Conservation (phyloP, 1,140 invertebrate species). For the Drosophila sturtevanti region DNA sequence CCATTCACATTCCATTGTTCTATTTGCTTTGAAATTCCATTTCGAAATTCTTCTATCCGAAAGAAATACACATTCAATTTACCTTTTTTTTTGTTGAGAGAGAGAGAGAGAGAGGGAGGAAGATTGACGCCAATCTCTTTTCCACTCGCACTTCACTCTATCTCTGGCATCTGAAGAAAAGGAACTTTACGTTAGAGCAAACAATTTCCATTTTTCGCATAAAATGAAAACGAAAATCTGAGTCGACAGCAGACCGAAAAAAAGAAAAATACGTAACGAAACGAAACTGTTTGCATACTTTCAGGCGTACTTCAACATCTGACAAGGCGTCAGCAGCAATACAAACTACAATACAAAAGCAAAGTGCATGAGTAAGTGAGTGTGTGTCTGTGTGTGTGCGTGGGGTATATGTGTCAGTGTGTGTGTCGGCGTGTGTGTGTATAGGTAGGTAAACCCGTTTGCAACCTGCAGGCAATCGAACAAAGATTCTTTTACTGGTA, state of each 20-base stretch:
- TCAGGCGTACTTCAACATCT: conserved; percentile 49
- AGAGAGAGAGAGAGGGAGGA: too few species aligned
- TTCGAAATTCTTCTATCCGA: neutral
- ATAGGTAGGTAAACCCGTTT: neutral
- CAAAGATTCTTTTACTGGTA: conserved; percentile 44
- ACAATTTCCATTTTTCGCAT: conserved; percentile 42
- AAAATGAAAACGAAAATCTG: conserved; percentile 51
- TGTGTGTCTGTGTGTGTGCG: neutral
- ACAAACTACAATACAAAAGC: conserved; percentile 31
- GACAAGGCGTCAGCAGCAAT: conserved; percentile 58
- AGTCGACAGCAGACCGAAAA: conserved; percentile 47
- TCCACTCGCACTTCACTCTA: too few species aligned
- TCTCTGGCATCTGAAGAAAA: conserved; percentile 14
- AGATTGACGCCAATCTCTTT: too few species aligned
- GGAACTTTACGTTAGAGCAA: conserved; percentile 28
- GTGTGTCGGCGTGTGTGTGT: conserved; percentile 12
- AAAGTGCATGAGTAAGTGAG: conserved; percentile 45
- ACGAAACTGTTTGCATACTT: conserved; percentile 57
- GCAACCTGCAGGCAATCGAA: conserved; percentile 67
- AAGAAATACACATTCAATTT: conserved; percentile 6
- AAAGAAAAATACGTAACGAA: neutral
- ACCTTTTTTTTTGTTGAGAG: conserved; percentile 15
- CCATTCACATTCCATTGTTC: neutral
- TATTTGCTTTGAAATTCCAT: conserved; percentile 1
- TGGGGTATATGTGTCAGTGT: conserved; percentile 2